Evolutionary conservation across 2,888 invertebrate genomes (phyloP).

Genomic region (Lacanobia oleracea): DNA sequence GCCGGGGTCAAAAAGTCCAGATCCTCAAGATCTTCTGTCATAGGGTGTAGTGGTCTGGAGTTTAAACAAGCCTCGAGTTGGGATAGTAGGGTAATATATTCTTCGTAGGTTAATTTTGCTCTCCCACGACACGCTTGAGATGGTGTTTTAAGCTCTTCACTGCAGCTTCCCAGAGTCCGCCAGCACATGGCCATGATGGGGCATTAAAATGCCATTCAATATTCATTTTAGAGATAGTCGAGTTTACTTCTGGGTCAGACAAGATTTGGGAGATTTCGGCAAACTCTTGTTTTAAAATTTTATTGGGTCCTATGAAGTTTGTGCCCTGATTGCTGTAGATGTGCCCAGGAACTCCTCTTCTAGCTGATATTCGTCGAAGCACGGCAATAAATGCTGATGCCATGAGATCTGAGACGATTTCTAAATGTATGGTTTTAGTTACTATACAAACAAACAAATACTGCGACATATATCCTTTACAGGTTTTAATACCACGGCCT

Average conservation of each 20-base stretch:
- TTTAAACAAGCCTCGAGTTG: too few relatives aligned
- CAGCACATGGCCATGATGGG: too few relatives aligned
- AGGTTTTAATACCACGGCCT: constrained; percentile 24
- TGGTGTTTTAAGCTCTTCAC: too few relatives aligned
- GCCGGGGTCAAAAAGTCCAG: too few relatives aligned
- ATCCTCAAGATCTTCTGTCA: too few relatives aligned
- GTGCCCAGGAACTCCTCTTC: constrained; percentile 27
- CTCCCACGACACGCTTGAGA: too few relatives aligned
- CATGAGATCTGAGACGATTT: background rate
- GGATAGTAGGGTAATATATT: too few relatives aligned
- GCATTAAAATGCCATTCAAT: constrained; percentile 6
- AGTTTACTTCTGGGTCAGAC: background rate
- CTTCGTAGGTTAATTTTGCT: too few relatives aligned
- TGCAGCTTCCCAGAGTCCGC: too few relatives aligned
- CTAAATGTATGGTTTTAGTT: constrained; percentile 28
- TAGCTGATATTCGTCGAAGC: constrained; percentile 13
- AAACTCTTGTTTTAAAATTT: constrained; percentile 22
- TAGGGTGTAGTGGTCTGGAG: too few relatives aligned
- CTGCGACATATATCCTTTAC: constrained; percentile 32
- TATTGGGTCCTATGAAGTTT: constrained; percentile 31
- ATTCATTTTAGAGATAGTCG: constrained; percentile 1
- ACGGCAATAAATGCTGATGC: too few relatives aligned
- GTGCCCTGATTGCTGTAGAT: constrained; percentile 26
- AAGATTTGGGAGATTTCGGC: constrained; percentile 16
- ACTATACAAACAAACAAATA: constrained; percentile 30